Evolutionary conservation across 2,113 vertebrate species (phyloP).

Genomic region (Pedetes capensis): DNA sequence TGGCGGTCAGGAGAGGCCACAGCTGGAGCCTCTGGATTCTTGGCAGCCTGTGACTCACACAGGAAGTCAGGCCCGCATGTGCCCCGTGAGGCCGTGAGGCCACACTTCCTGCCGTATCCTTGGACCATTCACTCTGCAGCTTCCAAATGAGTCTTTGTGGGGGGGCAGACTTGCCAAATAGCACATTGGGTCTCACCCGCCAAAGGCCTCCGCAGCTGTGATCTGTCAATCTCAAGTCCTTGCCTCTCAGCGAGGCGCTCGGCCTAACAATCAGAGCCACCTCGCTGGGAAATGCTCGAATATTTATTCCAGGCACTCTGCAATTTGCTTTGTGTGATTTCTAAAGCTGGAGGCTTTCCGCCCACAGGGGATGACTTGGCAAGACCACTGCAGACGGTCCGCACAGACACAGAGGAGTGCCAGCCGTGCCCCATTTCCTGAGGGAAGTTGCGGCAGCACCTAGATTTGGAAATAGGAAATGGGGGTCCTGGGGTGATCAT

Average conservation of each 20-base stretch:
- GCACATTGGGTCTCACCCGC: not conserved
- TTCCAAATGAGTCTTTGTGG: not conserved
- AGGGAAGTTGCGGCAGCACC: not conserved
- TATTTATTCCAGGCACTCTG: conserved; percentile 49
- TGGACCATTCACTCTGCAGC: not conserved
- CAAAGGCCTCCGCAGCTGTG: not conserved
- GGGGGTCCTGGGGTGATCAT: not conserved
- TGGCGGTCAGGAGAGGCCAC: not conserved
- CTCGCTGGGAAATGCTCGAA: not conserved
- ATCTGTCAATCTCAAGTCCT: not conserved
- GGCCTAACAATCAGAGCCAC: not conserved
- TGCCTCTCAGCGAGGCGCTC: not conserved
- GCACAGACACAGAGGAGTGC: not conserved
- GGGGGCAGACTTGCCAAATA: not conserved
- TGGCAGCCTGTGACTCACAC: not conserved
- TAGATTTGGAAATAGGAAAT: not conserved
- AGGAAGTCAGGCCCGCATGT: not conserved
- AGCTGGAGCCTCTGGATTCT: not conserved
- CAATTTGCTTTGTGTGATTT: conserved; percentile 48
- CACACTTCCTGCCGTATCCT: not conserved
- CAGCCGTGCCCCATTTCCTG: not conserved
- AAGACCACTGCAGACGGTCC: not conserved
- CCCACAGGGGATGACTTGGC: not conserved
- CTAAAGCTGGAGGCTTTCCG: conserved; percentile 4
- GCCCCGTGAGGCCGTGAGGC: no score